Conservation (phyloP, 2,797 vertebrate species). For the Gouania willdenowi region DNA sequence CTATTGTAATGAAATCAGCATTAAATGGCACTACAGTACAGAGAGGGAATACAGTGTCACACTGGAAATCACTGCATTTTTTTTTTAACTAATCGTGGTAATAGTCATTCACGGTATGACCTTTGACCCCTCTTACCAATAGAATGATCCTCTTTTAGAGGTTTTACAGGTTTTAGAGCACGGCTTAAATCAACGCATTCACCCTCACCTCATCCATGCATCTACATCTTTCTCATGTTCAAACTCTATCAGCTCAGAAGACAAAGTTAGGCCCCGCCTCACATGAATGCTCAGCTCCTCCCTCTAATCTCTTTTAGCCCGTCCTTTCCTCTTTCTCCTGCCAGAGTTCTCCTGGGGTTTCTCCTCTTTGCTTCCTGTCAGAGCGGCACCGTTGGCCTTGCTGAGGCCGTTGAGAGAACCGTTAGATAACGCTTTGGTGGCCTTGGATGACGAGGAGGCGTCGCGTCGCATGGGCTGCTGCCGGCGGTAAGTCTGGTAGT, state of each 20-base stretch:
- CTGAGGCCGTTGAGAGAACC: constrained; percentile 84
- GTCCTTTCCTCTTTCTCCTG: constrained; percentile 90
- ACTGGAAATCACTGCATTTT: constrained; percentile 32
- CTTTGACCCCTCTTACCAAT: constrained; percentile 27
- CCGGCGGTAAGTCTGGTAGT: constrained; percentile 94
- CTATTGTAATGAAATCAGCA: constrained; percentile 24
- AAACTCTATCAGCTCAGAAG: constrained; percentile 36
- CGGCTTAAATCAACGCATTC: constrained; percentile 57
- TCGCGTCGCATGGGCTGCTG: constrained; percentile 80
- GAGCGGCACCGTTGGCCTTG: constrained; percentile 83
- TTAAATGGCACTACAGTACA: constrained; percentile 42
- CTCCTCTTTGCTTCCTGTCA: constrained; percentile 78
- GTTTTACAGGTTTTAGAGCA: constrained; percentile 47
- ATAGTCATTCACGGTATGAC: constrained; percentile 11
- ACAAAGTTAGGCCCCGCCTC: constrained; percentile 33
- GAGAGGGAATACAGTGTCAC: constrained; percentile 43
- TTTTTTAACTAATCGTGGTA: constrained; percentile 4
- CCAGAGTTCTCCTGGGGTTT: constrained; percentile 81
- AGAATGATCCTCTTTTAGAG: constrained; percentile 28
- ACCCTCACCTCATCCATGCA: constrained; percentile 34
- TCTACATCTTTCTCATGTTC: constrained; percentile 28
- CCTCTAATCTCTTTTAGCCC: constrained; percentile 93
- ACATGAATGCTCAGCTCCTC: constrained; percentile 32
- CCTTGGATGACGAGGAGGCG: constrained; percentile 68
- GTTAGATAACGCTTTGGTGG: constrained; percentile 80